Evolutionary conservation across 1,140 invertebrate species (phyloP).

Genomic region (Tetramorium parvispinum): DNA sequence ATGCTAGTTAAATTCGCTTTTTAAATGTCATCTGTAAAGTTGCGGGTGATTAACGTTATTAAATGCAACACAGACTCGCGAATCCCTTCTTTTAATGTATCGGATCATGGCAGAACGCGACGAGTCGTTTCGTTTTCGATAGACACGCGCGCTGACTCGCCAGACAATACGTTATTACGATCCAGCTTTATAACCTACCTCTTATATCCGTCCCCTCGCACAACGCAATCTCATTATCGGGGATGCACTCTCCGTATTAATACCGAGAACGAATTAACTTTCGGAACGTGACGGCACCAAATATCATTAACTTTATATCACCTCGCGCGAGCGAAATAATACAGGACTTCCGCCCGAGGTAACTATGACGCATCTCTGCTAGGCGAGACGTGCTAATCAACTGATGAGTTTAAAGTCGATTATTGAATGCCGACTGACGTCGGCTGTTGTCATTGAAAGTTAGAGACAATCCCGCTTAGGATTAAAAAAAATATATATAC

Average conservation of each 20-base stretch:
- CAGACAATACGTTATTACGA: constrained; percentile 80
- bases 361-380: constrained; percentile 50
- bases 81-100: constrained; percentile 33
- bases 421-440: constrained; percentile 27
- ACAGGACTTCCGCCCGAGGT: constrained; percentile 65
- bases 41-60: not conserved
- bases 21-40: not conserved
- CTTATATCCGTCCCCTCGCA: constrained; percentile 79
- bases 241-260: constrained; percentile 84
- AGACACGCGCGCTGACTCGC: constrained; percentile 60
- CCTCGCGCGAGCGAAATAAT: constrained; percentile 78
- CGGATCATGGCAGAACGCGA: constrained; percentile 21
- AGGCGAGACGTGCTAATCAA: constrained; percentile 49
- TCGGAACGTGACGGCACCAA: constrained; percentile 81
- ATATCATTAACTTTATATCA: constrained; percentile 84
- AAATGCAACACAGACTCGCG: not conserved
- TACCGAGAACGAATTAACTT: constrained; percentile 84
- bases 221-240: constrained; percentile 84
- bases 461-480: not conserved
- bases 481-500: not conserved
- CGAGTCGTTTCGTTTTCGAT: constrained; percentile 59
- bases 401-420: constrained; percentile 46
- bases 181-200: constrained; percentile 79
- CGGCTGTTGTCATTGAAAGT: not conserved
- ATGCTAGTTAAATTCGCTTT: not conserved